Evolutionary conservation across 2,888 invertebrate genomes (phyloP).

Genomic region (Heteromurus nitidus): DNA sequence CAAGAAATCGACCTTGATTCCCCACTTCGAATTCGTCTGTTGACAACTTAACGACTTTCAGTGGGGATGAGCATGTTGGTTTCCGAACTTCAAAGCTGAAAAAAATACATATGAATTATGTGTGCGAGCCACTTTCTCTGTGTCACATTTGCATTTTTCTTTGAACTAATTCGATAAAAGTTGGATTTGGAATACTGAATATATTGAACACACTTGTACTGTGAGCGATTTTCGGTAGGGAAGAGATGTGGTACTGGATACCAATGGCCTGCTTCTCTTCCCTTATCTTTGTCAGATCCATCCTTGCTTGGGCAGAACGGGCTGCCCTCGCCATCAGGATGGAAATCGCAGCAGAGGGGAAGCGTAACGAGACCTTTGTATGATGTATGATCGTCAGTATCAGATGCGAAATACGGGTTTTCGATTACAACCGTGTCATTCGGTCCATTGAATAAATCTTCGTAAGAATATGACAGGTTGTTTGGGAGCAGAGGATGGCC

Average conservation of each 20-base stretch:
- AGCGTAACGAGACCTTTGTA: background rate
- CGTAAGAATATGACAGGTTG: background rate
- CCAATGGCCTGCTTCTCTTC: slow-evolving; percentile 6
- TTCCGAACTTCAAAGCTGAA: slow-evolving; percentile 34
- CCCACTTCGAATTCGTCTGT: slow-evolving; percentile 52
- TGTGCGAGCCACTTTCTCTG: background rate
- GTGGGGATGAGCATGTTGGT: slow-evolving; percentile 23
- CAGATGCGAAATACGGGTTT: background rate
- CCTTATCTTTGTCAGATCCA: no score
- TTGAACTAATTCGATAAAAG: no score
- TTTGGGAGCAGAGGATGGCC: background rate
- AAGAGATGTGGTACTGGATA: slow-evolving; percentile 38
- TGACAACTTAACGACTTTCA: slow-evolving; percentile 21
- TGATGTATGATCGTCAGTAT: no score
- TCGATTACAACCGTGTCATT: slow-evolving; percentile 19
- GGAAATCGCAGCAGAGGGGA: slow-evolving; percentile 19
- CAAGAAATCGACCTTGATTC: slow-evolving; percentile 45
- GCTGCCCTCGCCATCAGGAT: background rate
- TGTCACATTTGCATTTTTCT: background rate
- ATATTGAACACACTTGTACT: slow-evolving; percentile 9
- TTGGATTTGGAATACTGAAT: no score
- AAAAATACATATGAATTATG: background rate
- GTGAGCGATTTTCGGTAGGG: slow-evolving; percentile 29
- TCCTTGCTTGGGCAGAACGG: background rate
- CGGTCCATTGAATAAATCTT: slow-evolving; percentile 7